phyloP scores from a whole-genome alignment of 1,140 invertebrate species.

The Drosophila teissieri region DNA sequence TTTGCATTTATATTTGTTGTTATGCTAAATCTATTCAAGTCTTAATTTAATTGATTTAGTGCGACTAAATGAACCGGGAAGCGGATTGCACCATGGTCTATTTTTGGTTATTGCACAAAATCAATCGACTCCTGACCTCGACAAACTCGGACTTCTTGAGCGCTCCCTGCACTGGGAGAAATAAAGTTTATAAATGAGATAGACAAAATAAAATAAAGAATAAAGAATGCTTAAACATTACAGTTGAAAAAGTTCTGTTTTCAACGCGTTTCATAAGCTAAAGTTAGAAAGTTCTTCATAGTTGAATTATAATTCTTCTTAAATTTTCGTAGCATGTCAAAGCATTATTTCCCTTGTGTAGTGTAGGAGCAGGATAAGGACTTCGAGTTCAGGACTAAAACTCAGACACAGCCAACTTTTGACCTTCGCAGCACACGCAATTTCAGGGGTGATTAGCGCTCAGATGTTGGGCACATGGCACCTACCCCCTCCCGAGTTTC shows the following conservation, averaged over 20 bases:
- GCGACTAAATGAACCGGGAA: slow-evolving; percentile 49
- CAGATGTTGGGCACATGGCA: slow-evolving; percentile 49
- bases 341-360: background rate
- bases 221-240: no score
- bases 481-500: slow-evolving; percentile 14
- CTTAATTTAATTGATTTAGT: slow-evolving; percentile 74
- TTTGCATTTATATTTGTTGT: slow-evolving; percentile 10
- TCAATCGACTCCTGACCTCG: background rate
- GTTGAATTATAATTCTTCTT: no score
- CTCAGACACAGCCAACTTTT: slow-evolving; percentile 21
- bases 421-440: slow-evolving; percentile 75
- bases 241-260: no score
- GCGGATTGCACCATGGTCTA: slow-evolving; percentile 11
- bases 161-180: background rate
- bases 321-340: no score
- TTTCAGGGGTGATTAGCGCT: slow-evolving; percentile 79
- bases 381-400: slow-evolving; percentile 7
- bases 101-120: slow-evolving; percentile 33
- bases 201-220: no score
- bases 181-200: no score
- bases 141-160: background rate
- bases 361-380: slow-evolving; percentile 25
- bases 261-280: no score
- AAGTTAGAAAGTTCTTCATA: no score
- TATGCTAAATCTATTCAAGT: slow-evolving; percentile 50